phyloP scores from a whole-genome alignment of 1,140 invertebrate species.

The Hirudo medicinalis region DNA sequence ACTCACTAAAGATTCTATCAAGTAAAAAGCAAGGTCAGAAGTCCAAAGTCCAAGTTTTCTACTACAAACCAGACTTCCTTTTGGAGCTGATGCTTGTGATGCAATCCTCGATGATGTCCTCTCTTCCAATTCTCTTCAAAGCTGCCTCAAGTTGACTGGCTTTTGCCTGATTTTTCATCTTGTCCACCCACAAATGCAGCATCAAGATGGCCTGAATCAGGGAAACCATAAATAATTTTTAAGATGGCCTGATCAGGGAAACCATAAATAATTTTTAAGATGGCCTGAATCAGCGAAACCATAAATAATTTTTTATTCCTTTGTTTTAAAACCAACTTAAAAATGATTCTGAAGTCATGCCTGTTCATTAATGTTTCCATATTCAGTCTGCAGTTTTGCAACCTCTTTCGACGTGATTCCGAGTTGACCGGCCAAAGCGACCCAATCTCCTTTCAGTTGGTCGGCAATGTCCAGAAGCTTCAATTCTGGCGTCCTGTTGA shows the following conservation, averaged over 20 bases:
- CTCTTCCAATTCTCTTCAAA: constrained; percentile 65
- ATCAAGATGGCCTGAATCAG: constrained; percentile 7
- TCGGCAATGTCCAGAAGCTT: constrained; percentile 5
- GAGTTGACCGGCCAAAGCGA: constrained; percentile 6
- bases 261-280: neutral
- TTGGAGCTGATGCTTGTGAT: constrained; percentile 50
- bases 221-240: no score
- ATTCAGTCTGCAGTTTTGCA: constrained; percentile 13
- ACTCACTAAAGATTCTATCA: no score
- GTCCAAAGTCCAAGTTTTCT: no score
- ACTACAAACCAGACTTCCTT: no score
- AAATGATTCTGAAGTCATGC: neutral
- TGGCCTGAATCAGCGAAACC: neutral
- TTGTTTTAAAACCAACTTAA: no score
- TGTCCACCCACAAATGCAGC: constrained; percentile 15
- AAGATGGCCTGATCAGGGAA: no score
- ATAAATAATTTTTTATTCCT: no score
- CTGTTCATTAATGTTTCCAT: constrained; percentile 6
- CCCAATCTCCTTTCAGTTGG: constrained; percentile 8
- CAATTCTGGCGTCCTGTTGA: neutral
- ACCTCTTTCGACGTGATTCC: constrained; percentile 10
- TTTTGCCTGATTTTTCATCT: neutral
- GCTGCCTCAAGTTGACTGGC: constrained; percentile 70
- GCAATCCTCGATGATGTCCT: constrained; percentile 74
- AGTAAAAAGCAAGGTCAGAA: no score